These are phyloP conservation scores for Sebastes vulpes DNA, from an alignment of 2,797 vertebrate species.

Conservation along the genomic window DNA sequence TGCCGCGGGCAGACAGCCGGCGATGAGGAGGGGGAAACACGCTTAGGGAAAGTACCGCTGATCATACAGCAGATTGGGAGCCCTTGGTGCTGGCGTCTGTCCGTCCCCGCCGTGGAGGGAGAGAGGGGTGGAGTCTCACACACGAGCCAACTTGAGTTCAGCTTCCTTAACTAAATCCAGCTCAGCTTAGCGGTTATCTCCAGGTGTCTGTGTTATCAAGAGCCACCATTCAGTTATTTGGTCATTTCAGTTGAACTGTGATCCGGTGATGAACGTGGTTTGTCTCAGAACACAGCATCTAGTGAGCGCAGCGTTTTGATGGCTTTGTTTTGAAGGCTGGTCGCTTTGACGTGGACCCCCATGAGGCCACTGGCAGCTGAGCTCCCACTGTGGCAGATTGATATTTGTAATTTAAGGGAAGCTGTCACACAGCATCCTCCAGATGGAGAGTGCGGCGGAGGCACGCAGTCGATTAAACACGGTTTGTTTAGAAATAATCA, in stretches of 20 bases:
- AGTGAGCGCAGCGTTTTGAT: slow-evolving; percentile 56
- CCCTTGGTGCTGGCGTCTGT: slow-evolving; percentile 78
- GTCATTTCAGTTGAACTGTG: slow-evolving; percentile 22
- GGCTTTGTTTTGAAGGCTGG: slow-evolving; percentile 78
- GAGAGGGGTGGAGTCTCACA: slow-evolving; percentile 44
- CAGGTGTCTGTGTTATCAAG: background rate
- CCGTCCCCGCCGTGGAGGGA: slow-evolving; percentile 46
- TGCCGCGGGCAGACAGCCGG: slow-evolving; percentile 71
- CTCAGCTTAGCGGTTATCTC: background rate
- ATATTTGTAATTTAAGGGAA: slow-evolving; percentile 87
- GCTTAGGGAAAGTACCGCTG: slow-evolving; percentile 67
- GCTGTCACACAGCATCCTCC: slow-evolving; percentile 82
- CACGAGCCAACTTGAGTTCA: slow-evolving; percentile 33
- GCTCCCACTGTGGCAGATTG: slow-evolving; percentile 84
- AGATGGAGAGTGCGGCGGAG: slow-evolving; percentile 79
- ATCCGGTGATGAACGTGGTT: slow-evolving; percentile 32
- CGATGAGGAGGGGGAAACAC: slow-evolving; percentile 63
- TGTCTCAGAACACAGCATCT: slow-evolving; percentile 19
- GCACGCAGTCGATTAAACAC: slow-evolving; percentile 80
- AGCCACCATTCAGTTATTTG: slow-evolving; percentile 1
- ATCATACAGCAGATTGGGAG: slow-evolving; percentile 81
- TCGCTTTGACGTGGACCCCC: slow-evolving; percentile 76
- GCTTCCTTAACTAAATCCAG: slow-evolving; percentile 8
- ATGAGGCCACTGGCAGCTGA: slow-evolving; percentile 78
- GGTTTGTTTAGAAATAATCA: slow-evolving; percentile 85